phyloP scores from a whole-genome alignment of 2,113 vertebrate species.

The Rhinoptilus africanus region DNA sequence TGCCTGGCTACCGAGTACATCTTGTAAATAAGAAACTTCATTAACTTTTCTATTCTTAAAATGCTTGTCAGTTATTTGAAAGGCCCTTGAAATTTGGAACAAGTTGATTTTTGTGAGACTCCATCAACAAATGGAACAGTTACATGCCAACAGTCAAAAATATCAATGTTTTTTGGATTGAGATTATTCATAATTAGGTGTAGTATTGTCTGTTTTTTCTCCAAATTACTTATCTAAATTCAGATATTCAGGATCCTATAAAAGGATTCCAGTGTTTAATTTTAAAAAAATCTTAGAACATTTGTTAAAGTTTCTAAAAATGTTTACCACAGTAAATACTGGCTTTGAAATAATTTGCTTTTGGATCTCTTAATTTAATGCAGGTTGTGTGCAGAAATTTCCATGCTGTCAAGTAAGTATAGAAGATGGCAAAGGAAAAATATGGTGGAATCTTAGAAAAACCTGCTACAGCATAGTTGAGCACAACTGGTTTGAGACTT shows the following conservation, averaged over 20 bases:
- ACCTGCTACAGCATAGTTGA: constrained; percentile 95
- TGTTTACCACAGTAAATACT: neutral
- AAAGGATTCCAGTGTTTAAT: neutral
- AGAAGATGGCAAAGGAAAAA: constrained; percentile 87
- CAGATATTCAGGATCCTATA: neutral
- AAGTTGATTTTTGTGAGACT: neutral
- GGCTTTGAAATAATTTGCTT: neutral
- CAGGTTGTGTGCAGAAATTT: constrained; percentile 87
- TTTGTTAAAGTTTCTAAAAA: neutral
- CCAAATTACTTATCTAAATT: neutral
- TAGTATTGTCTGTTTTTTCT: neutral
- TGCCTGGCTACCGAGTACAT: neutral
- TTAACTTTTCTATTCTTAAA: neutral
- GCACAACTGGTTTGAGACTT: constrained; percentile 98
- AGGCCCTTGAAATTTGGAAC: neutral
- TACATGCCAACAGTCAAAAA: neutral
- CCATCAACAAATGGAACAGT: neutral
- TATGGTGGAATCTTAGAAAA: constrained; percentile 94
- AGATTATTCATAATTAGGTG: neutral
- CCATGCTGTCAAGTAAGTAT: constrained; percentile 89
- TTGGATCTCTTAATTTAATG: constrained; percentile 25
- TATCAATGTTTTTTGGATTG: neutral
- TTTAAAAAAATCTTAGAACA: neutral
- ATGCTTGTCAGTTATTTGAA: neutral
- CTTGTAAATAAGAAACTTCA: neutral